phyloP scores from a whole-genome alignment of 2,888 invertebrate species.

The Papilio protenor region DNA sequence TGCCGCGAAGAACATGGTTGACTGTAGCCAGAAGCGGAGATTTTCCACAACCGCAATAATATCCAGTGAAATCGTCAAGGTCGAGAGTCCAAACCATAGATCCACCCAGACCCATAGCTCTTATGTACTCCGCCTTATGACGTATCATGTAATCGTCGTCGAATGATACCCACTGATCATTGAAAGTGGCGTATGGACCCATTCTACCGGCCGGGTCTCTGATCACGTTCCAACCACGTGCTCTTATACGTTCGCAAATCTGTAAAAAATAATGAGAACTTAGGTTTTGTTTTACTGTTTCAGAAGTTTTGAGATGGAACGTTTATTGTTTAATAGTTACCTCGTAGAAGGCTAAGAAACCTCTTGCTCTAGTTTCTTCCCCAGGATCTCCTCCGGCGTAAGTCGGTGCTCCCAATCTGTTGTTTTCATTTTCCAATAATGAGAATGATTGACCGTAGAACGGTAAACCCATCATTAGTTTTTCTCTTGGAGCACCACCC shows the following conservation, averaged over 20 bases:
- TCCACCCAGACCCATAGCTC: conserved; percentile 91
- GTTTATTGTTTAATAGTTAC: conserved; percentile 65
- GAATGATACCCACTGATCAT: conserved; percentile 97
- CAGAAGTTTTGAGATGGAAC: not conserved
- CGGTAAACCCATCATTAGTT: conserved; percentile 94
- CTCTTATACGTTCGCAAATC: conserved; percentile 92
- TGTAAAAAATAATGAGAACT: conserved; percentile 56
- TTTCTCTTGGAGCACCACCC: conserved; percentile 90
- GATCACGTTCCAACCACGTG: conserved; percentile 90
- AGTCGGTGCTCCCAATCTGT: conserved; percentile 89
- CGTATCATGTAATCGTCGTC: conserved; percentile 94
- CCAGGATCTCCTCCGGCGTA: conserved; percentile 96
- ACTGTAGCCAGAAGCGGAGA: conserved; percentile 92
- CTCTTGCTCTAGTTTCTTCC: conserved; percentile 93
- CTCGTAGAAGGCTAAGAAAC: conserved; percentile 95
- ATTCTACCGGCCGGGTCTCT: conserved; percentile 92
- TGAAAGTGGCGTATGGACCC: conserved; percentile 93
- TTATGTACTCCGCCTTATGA: conserved; percentile 92
- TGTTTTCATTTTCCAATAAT: conserved; percentile 86
- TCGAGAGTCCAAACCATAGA: conserved; percentile 96
- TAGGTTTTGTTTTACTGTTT: not conserved
- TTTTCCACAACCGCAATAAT: conserved; percentile 90
- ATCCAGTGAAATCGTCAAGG: conserved; percentile 92
- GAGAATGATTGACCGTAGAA: conserved; percentile 96
- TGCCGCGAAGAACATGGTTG: conserved; percentile 90